Evolutionary conservation across 2,888 invertebrate genomes (phyloP), one percentile per base, ranked within the genome.

Genomic region (Ariolimax columbianus): DNA sequence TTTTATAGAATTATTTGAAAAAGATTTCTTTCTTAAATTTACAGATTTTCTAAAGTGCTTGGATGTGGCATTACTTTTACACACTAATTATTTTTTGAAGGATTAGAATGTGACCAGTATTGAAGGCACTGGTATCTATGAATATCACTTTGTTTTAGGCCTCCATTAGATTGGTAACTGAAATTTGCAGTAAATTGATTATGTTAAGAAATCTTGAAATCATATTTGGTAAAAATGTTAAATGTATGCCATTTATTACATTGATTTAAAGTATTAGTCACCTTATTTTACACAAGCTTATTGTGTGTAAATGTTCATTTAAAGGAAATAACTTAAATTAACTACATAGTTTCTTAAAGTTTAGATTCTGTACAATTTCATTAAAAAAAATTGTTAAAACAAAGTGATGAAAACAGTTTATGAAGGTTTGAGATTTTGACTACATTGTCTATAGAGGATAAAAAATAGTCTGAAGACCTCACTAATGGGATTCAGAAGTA

Each of bases 141-240:
- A 63, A 26, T 79, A 79, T 79, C 79, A 79, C 79, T 79, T 79
- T 79, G 66, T 79, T 79, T 79, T 23, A 11, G 33, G 33, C 66
- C 33, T 33, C 2, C 66, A 3, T 66, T 66, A 33, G 14, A 14
- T 63, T 63, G n/a, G 7, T 14, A 63, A n/a, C n/a, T n/a, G 23
- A 47, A 47, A 47, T 47, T 47, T 47, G 47, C 4, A 63, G n/a
- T 23, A 63, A 23, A 4, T 63, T 63, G n/a, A n/a, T 2, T 63
- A 4, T n/a, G 59, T 26, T 7, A 3, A 63, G n/a, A 63, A 63
- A 63, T 63, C 7, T 1, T 63, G 6, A 26, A 63, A n/a, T 63
- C 3, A 63, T n/a, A n/a, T 63, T n/a, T 23, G 3, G 4, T 14
- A 55, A 17, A 55, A 14, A 55, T n/a, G n/a, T 55, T 23, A 55